Conservation (phyloP, 2,113 vertebrate species). For the Seriola aureovittata region DNA sequence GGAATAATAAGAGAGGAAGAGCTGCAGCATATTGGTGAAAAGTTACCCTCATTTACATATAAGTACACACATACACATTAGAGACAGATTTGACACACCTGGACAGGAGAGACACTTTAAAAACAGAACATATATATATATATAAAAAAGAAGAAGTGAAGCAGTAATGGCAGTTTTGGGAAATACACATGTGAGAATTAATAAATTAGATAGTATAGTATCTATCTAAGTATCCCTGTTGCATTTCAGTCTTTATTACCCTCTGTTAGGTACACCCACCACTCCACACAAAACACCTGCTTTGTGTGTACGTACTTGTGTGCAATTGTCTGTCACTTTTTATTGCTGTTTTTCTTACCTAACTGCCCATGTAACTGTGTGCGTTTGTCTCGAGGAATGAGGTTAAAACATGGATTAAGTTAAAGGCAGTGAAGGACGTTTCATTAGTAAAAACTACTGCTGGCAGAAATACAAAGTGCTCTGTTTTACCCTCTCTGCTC, state of each 20-base stretch:
- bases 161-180: no score
- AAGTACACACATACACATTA: background rate
- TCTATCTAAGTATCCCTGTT: background rate
- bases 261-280: background rate
- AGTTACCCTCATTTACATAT: background rate
- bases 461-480: slow-evolving; percentile 1
- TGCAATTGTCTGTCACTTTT: background rate
- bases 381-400: slow-evolving; percentile 26
- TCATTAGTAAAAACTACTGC: slow-evolving; percentile 19
- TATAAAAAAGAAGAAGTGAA: no score
- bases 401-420: slow-evolving; percentile 23
- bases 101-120: background rate
- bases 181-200: background rate
- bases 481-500: slow-evolving; percentile 1
- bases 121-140: background rate
- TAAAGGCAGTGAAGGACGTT: slow-evolving; percentile 5
- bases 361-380: slow-evolving; percentile 11
- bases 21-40: background rate
- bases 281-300: slow-evolving; percentile 2
- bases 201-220: background rate
- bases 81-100: background rate
- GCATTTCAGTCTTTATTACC: background rate
- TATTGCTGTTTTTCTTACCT: background rate
- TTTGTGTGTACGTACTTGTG: background rate
- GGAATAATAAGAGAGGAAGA: background rate